A percentile compares a stretch with the other conserved stretches of the same genome.
phyloP scores from a whole-genome alignment of 2,888 invertebrate genomes.

The Hypomecis atomaria region DNA sequence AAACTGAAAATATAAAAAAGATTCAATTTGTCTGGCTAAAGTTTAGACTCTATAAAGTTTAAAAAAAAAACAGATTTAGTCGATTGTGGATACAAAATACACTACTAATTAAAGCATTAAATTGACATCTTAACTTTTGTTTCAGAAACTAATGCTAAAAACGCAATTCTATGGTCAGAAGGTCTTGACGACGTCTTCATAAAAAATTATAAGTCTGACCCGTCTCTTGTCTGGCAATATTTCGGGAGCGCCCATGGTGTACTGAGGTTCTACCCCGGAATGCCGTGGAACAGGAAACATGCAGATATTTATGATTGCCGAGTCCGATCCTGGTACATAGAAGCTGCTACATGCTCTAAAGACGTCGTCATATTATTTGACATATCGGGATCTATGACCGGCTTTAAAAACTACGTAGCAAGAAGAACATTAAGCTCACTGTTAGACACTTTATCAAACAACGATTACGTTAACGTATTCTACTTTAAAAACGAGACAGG shows the following conservation, averaged over 20 bases:
- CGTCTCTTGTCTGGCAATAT: conserved; percentile 98
- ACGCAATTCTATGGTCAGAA: conserved; percentile 94
- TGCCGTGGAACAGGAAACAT: conserved; percentile 85
- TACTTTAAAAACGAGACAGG: conserved; percentile 89
- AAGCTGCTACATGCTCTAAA: conserved; percentile 98
- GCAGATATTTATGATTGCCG: conserved; percentile 96
- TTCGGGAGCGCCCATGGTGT: conserved; percentile 98
- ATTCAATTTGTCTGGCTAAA: no score
- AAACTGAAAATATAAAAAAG: no score
- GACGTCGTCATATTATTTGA: conserved; percentile 98
- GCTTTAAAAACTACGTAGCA: conserved; percentile 90
- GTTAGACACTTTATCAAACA: conserved; percentile 97
- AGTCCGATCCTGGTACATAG: conserved; percentile 97
- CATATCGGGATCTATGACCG: conserved; percentile 98
- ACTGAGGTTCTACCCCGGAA: conserved; percentile 95
- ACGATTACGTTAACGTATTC: conserved; percentile 98
- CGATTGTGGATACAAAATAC: no score
- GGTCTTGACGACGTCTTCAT: conserved; percentile 92
- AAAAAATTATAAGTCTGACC: conserved; percentile 94
- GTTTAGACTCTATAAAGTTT: no score
- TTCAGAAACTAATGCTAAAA: conserved; percentile 69
- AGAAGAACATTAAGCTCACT: conserved; percentile 94
- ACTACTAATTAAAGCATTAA: no score
- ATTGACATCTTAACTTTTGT: conserved; percentile 35
- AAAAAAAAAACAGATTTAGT: no score